Evolutionary conservation across 2,113 vertebrate genomes (phyloP).

Genomic region (Capreolus pygargus): DNA sequence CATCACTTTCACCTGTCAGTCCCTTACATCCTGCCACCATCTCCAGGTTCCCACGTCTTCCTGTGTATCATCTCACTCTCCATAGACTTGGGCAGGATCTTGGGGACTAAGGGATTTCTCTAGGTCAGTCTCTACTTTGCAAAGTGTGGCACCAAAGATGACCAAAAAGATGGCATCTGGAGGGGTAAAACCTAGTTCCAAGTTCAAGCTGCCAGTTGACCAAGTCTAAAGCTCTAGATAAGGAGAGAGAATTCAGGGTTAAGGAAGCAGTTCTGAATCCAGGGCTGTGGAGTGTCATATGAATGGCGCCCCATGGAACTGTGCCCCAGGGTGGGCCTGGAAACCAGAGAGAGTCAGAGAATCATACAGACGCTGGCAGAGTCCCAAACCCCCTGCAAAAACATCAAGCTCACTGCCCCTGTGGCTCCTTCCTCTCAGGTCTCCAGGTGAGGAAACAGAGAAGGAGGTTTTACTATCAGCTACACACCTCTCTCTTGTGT

Average conservation of each 20-base stretch:
- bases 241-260: neutral
- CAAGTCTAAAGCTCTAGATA: neutral
- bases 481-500: neutral
- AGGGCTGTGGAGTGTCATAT: neutral
- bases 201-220: neutral
- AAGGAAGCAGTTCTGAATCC: neutral
- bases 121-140: neutral
- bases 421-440: neutral
- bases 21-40: neutral
- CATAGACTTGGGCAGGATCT: neutral
- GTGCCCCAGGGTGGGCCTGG: neutral
- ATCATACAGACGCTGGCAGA: neutral
- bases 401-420: neutral
- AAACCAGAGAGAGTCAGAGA: neutral
- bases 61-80: neutral
- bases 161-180: neutral
- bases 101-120: too few species aligned
- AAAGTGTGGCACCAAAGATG: neutral
- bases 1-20: rapidly evolving
- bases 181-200: neutral
- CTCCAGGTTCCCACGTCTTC: neutral
- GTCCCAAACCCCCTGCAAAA: neutral
- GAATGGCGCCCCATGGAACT: neutral
- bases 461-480: neutral
- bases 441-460: neutral